Conservation (phyloP, 2,113 vertebrate species). For the Hippocampus barbouri region DNA sequence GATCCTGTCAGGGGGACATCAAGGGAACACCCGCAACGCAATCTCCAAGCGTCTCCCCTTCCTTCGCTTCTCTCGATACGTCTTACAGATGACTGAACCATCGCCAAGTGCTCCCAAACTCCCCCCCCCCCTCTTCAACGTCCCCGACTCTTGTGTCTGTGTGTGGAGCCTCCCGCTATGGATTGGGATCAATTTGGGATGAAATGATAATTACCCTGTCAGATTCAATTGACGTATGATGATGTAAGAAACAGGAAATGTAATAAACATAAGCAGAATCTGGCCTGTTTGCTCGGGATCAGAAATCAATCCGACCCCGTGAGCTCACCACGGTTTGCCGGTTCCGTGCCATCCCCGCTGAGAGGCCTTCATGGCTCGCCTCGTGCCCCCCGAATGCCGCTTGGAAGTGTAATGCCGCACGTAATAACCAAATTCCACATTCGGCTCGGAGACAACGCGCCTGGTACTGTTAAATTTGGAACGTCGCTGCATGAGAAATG, state of each 20-base stretch:
- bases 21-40: slow-evolving; percentile 82
- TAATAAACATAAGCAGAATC: slow-evolving; percentile 70
- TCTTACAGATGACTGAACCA: slow-evolving; percentile 76
- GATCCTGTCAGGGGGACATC: slow-evolving; percentile 80
- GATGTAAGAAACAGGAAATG: slow-evolving; percentile 75
- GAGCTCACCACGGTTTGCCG: slow-evolving; percentile 38
- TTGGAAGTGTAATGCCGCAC: slow-evolving; percentile 43
- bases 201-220: slow-evolving; percentile 79
- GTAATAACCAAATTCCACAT: slow-evolving; percentile 63
- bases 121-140: slow-evolving; percentile 23
- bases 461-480: slow-evolving; percentile 61
- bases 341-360: slow-evolving; percentile 47
- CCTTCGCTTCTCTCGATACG: slow-evolving; percentile 56
- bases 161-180: slow-evolving; percentile 72
- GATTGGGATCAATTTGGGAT: slow-evolving; percentile 75
- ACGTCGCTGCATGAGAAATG: slow-evolving; percentile 44
- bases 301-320: slow-evolving; percentile 48
- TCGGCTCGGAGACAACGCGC: slow-evolving; percentile 31
- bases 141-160: slow-evolving; percentile 41
- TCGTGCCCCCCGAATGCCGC: slow-evolving; percentile 30
- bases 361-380: slow-evolving; percentile 48
- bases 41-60: slow-evolving; percentile 70
- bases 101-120: slow-evolving; percentile 73
- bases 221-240: slow-evolving; percentile 71
- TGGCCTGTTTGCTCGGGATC: slow-evolving; percentile 59